These are phyloP conservation scores for Neoseiulus cucumeris DNA, from an alignment of 1,140 invertebrate species.

Conservation along the genomic window DNA sequence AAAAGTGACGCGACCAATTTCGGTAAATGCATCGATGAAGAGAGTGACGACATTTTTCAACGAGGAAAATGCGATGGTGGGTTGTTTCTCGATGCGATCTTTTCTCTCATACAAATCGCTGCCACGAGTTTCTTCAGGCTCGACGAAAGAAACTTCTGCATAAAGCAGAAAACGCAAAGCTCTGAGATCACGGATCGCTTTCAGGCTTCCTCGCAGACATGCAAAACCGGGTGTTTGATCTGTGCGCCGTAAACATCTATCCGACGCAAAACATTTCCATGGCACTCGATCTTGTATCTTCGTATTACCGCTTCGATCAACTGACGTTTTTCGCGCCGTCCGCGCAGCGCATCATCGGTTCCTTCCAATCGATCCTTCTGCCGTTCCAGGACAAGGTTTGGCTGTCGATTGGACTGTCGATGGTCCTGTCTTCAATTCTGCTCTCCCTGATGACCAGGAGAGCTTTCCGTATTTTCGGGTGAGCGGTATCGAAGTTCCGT, in stretches of 20 bases:
- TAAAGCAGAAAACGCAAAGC: no score
- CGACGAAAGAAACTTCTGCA: no score
- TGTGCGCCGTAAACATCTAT: not conserved
- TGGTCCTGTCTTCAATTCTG: no score
- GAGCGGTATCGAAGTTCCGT: no score
- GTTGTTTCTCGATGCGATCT: no score
- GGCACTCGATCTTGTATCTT: not conserved
- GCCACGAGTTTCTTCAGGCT: no score
- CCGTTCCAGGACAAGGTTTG: not conserved
- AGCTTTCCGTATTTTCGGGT: no score
- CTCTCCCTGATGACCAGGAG: no score
- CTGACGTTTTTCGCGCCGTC: conserved; percentile 2
- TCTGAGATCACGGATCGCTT: not conserved
- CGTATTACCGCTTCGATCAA: conserved; percentile 2
- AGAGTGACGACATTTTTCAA: no score
- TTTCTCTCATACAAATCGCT: no score
- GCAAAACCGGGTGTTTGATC: not conserved
- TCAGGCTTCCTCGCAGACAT: not conserved
- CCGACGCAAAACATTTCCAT: not conserved
- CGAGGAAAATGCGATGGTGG: no score
- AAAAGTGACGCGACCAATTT: not conserved
- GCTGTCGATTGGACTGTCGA: not conserved
- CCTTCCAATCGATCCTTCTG: not conserved
- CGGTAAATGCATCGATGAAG: not conserved
- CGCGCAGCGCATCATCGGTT: not conserved